These are phyloP conservation scores for Oedothorax gibbosus DNA, from an alignment of 1,140 invertebrate species.

Conservation along the genomic window DNA sequence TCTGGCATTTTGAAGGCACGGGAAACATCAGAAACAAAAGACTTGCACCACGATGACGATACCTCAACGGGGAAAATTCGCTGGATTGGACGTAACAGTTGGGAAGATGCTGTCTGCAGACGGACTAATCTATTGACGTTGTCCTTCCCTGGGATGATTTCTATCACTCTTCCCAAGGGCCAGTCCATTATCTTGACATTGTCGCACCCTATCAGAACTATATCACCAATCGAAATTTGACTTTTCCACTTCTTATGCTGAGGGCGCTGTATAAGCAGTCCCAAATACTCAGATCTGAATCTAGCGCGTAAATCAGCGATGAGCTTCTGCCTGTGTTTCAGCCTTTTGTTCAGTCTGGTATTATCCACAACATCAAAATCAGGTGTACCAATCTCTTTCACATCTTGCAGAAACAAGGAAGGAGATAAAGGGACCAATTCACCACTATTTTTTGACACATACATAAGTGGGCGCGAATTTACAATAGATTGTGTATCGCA, in stretches of 20 bases:
- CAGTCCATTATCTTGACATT: too few species aligned
- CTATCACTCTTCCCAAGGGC: too few species aligned
- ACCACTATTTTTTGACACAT: neutral
- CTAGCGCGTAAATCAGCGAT: conserved; percentile 17
- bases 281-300: conserved; percentile 22
- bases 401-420: conserved; percentile 14
- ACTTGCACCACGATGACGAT: too few species aligned
- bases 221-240: conserved; percentile 7
- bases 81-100: too few species aligned
- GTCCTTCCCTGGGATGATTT: too few species aligned
- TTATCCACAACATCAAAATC: neutral
- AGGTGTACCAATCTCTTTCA: conserved; percentile 3
- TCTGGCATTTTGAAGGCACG: too few species aligned
- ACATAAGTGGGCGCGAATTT: neutral
- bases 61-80: too few species aligned
- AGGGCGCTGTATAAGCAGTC: neutral
- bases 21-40: too few species aligned
- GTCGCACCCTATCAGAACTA: neutral
- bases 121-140: too few species aligned
- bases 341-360: neutral
- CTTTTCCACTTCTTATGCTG: neutral
- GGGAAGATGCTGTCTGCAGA: too few species aligned
- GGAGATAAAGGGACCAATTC: conserved; percentile 2
- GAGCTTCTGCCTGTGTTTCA: neutral
- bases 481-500: conserved; percentile 3